Evolutionary conservation across 2,113 vertebrate genomes (phyloP).

Genomic region (Heliornis fulica): DNA sequence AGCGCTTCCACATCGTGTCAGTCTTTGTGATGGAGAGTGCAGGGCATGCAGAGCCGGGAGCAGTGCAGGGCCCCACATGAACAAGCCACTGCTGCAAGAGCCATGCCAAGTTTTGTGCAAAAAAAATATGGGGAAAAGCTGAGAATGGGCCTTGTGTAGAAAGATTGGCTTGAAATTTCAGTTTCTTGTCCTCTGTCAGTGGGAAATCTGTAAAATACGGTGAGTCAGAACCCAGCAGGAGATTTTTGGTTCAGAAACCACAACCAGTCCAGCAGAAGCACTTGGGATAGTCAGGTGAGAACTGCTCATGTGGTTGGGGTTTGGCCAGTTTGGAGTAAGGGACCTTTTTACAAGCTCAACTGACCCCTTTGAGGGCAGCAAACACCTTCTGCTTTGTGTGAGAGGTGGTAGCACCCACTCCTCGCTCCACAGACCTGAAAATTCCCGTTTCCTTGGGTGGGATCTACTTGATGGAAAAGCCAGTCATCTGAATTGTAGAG

Average conservation of each 20-base stretch:
- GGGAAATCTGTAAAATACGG: background rate
- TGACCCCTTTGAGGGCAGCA: background rate
- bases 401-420: background rate
- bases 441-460: background rate
- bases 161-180: background rate
- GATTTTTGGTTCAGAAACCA: background rate
- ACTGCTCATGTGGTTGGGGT: background rate
- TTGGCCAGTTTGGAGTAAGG: background rate
- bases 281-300: background rate
- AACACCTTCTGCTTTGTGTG: background rate
- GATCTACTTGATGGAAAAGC: background rate
- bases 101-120: background rate
- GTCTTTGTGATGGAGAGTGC: background rate
- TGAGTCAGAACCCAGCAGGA: background rate
- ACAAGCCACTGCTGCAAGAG: background rate
- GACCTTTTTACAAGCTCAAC: background rate
- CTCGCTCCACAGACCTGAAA: background rate
- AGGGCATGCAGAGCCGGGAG: background rate
- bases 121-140: background rate
- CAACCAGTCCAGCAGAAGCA: background rate
- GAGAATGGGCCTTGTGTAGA: background rate
- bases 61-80: background rate
- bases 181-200: background rate
- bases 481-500: constrained; percentile 23
- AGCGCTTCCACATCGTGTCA: background rate